Base-by-base conservation (phyloP, 2,113 vertebrate genomes). In the Sialia sialis region DNA sequence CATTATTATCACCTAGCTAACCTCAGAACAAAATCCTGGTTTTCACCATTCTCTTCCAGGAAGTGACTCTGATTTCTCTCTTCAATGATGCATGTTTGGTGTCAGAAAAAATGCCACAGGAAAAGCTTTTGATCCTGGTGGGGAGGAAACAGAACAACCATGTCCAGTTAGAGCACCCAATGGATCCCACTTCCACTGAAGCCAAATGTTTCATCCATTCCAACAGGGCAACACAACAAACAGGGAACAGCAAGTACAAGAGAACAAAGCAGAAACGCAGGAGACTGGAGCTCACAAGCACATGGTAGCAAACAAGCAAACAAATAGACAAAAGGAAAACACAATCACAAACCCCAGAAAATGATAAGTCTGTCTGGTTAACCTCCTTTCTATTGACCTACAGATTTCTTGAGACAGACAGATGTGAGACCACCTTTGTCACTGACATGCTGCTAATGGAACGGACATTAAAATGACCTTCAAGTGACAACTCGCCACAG, bases 391-490 rank as follows among this genome's bases (percentile, higher is more conserved):
- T 34, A 34, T 21, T 54, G 84, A 36, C 87, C 91, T 58, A 29
- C 62, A 22, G 77, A 78, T 84, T 89, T 82, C 84, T 12, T 18
- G 73, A 87, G 69, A 82, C 89, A 89, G 83, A 80, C 4, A 13
- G 76, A 86, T 90, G n/a, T 18, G 76, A 84, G 83, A 67, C 39
- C 79, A 67, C 88, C 89, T 84, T 49, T 2, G 0, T 89, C 93
- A 90, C 74, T 78, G 89, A 84, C 83, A 21, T 10, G 27, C 39
- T 54, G 76, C 76, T 92, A 95, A 95, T 75, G 76, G 86, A 94
- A 93, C 0, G 5, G 94, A 89, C 80, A 38, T 78, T 48, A 64
- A 39, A 94, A 64, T 54, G 90, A 92, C 96, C 96, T 96, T 93
- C 79, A 94, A 67, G 90, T 84, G 95, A 90, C 90, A 96, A 84